Percentiles rank a stretch among this genome's conserved stretches.
phyloP scores from a whole-genome alignment of 2,888 invertebrate genomes.

The Clusia tigrina region DNA sequence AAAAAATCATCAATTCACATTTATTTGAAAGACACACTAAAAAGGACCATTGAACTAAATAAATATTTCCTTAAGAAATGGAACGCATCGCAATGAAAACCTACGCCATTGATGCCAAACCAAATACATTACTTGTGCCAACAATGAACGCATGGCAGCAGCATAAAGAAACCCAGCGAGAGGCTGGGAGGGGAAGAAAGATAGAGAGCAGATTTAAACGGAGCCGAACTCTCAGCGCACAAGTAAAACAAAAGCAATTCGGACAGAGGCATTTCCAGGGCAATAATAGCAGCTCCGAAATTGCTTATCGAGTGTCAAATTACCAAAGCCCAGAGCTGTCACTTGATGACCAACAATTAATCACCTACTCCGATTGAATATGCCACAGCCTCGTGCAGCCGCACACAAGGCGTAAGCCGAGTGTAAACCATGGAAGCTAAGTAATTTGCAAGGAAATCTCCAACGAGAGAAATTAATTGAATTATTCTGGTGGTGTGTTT shows the following conservation, averaged over 20 bases:
- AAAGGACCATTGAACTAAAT: constrained; percentile 40
- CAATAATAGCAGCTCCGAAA: too few relatives aligned
- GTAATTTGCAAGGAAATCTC: neutral
- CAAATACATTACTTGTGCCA: constrained; percentile 10
- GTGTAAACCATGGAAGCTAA: neutral
- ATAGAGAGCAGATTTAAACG: neutral
- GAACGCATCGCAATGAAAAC: constrained; percentile 38
- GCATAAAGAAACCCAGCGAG: neutral
- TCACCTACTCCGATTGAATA: constrained; percentile 34
- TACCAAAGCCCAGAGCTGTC: neutral
- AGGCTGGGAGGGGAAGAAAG: neutral
- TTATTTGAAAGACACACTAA: neutral
- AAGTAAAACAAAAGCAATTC: neutral
- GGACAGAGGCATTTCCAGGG: too few relatives aligned
- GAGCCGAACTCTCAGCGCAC: neutral
- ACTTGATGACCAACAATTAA: constrained; percentile 13
- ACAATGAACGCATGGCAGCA: constrained; percentile 7
- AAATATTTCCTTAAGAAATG: constrained; percentile 43
- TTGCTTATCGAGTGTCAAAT: constrained; percentile 9
- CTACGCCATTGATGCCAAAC: neutral
- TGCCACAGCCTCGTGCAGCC: neutral
- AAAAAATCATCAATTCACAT: neutral
- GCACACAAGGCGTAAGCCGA: neutral
- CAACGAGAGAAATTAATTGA: neutral
- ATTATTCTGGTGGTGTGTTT: neutral